phyloP scores from a whole-genome alignment of 30 jellyfish, hydroid and myxozoan genomes.

The Pseudorhiza aurosa region DNA sequence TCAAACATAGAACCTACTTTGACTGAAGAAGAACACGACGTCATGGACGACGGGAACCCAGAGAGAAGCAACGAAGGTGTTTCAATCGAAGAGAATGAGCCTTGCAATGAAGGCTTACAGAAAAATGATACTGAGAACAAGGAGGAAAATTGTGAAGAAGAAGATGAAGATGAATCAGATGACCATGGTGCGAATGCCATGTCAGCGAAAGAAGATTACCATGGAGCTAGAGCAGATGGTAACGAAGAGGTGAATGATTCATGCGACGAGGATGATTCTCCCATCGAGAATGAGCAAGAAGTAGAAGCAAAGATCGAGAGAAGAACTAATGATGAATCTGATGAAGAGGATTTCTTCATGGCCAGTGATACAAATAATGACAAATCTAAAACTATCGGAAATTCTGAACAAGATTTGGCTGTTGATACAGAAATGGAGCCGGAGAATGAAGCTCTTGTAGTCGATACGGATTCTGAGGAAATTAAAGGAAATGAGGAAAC shows the following conservation, averaged over 20 bases:
- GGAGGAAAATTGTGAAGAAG: neutral
- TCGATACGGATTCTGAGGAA: neutral
- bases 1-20: neutral
- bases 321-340: neutral
- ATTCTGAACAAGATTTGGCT: neutral
- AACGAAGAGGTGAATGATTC: neutral
- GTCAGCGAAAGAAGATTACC: neutral
- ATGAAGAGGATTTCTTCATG: neutral
- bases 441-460: neutral
- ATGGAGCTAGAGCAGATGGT: neutral
- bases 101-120: neutral
- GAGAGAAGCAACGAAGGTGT: neutral
- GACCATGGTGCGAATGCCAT: neutral
- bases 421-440: neutral
- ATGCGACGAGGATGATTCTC: neutral
- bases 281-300: too few species aligned
- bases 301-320: too few species aligned
- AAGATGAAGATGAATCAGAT: conserved; percentile 11
- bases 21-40: neutral
- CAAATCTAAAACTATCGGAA: neutral
- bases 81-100: conserved; percentile 20
- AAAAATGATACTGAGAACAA: conserved; percentile 2
- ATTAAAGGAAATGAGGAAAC: neutral
- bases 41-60: neutral
- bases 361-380: neutral